phyloP scores from a whole-genome alignment of 2,888 invertebrate genomes.

The Rutpela maculata region DNA sequence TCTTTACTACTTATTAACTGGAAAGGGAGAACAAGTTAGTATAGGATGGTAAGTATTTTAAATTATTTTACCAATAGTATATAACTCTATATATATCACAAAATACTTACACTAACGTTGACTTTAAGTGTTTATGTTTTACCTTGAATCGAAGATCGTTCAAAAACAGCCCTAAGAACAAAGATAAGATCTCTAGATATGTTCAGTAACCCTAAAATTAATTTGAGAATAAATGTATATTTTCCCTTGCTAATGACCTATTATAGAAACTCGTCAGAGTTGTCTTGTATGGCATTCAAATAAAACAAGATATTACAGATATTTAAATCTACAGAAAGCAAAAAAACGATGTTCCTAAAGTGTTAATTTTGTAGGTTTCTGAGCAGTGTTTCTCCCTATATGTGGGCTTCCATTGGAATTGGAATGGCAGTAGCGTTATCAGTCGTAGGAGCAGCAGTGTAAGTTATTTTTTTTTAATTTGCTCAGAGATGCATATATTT shows the following conservation, averaged over 20 bases:
- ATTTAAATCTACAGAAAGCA: too few relatives aligned
- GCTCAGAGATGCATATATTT: slow-evolving; percentile 9
- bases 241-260: too few relatives aligned
- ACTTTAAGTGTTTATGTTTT: not conserved
- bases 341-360: not conserved
- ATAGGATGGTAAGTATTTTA: slow-evolving; percentile 82
- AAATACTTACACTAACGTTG: not conserved
- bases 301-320: too few relatives aligned
- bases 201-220: too few relatives aligned
- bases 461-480: slow-evolving; percentile 66
- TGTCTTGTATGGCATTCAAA: too few relatives aligned
- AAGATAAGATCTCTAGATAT: too few relatives aligned
- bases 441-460: slow-evolving; percentile 97
- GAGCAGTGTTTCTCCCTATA: slow-evolving; percentile 91
- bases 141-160: not conserved
- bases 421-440: slow-evolving; percentile 95
- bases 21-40: slow-evolving; percentile 90
- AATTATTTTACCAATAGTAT: slow-evolving; percentile 5
- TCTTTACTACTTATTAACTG: slow-evolving; percentile 84
- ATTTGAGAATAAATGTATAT: too few relatives aligned
- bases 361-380: slow-evolving; percentile 80
- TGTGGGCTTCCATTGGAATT: slow-evolving; percentile 96
- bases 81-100: not conserved
- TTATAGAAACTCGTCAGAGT: too few relatives aligned
- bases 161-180: not conserved